Percentiles rank a stretch among this genome's conserved stretches.
Conservation (phyloP, 2,888 invertebrate species). For the Polyommatus iphigenia region DNA sequence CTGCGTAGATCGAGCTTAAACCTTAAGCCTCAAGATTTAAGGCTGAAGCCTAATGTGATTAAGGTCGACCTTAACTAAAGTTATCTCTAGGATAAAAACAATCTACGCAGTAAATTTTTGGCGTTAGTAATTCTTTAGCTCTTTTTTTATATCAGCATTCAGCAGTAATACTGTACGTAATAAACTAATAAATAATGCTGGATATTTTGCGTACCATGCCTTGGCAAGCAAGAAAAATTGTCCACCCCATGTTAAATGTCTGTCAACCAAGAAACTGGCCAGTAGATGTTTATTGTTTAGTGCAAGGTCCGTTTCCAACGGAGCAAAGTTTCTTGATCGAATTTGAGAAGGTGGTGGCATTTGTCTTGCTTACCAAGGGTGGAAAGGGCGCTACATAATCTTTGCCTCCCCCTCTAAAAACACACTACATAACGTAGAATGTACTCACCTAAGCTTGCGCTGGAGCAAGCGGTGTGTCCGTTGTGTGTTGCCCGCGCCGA, state of each 20-base stretch:
- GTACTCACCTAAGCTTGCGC: constrained; percentile 66
- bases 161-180: too few species aligned
- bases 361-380: too few species aligned
- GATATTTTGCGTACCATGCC: background rate
- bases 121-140: background rate
- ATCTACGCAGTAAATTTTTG: background rate
- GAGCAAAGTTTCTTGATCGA: too few species aligned
- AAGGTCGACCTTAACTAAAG: background rate
- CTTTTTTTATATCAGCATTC: too few species aligned
- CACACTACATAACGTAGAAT: too few species aligned
- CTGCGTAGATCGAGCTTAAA: background rate
- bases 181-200: background rate
- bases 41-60: background rate
- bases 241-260: too few species aligned
- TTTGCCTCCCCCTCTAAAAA: too few species aligned
- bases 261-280: too few species aligned
- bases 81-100: background rate
- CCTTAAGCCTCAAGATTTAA: background rate
- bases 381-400: too few species aligned
- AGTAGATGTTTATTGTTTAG: too few species aligned
- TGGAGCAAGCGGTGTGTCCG: constrained; percentile 66
- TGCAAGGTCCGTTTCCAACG: too few species aligned
- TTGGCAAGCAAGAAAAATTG: background rate
- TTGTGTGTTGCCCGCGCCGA: constrained; percentile 70
- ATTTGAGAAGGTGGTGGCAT: too few species aligned